These are phyloP conservation scores for Melanophora roralis DNA, from an alignment of 2,888 invertebrate genomes.

Conservation along the genomic window DNA sequence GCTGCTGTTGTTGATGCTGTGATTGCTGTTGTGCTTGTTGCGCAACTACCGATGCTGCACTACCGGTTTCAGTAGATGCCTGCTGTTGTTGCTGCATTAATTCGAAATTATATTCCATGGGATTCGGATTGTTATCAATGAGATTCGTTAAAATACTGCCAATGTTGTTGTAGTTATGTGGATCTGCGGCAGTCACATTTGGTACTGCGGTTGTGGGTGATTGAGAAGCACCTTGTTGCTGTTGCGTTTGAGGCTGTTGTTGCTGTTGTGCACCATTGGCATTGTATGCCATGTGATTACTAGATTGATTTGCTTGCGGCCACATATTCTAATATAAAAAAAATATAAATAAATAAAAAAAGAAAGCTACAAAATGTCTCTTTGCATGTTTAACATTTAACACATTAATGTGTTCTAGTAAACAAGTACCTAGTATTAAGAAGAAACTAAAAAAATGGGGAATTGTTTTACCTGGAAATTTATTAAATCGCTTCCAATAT, in stretches of 20 bases:
- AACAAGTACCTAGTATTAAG: too few species aligned
- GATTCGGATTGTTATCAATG: constrained; percentile 75
- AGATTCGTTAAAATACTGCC: constrained; percentile 77
- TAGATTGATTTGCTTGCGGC: constrained; percentile 68
- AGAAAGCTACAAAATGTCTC: too few species aligned
- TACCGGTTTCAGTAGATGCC: constrained; percentile 63
- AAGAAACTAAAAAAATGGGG: too few species aligned
- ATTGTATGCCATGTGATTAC: constrained; percentile 65
- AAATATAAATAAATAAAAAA: too few species aligned
- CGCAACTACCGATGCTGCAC: constrained; percentile 65
- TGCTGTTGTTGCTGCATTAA: constrained; percentile 69
- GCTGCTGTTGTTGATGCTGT: constrained; percentile 66
- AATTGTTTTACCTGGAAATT: constrained; percentile 75
- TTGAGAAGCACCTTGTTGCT: constrained; percentile 64
- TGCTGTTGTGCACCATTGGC: constrained; percentile 67
- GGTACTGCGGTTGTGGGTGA: constrained; percentile 55
- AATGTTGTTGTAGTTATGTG: constrained; percentile 76
- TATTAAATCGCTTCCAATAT: constrained; percentile 71
- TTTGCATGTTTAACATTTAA: too few species aligned
- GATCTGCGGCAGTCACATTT: constrained; percentile 66
- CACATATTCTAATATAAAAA: constrained; percentile 71
- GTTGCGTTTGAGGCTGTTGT: constrained; percentile 66
- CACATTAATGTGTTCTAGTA: too few species aligned
- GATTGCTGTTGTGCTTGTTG: constrained; percentile 63
- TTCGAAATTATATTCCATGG: constrained; percentile 77